Evolutionary conservation across 2,888 invertebrate genomes (phyloP), one percentile per base, ranked within the genome.

Genomic region (Polia nebulosa): DNA sequence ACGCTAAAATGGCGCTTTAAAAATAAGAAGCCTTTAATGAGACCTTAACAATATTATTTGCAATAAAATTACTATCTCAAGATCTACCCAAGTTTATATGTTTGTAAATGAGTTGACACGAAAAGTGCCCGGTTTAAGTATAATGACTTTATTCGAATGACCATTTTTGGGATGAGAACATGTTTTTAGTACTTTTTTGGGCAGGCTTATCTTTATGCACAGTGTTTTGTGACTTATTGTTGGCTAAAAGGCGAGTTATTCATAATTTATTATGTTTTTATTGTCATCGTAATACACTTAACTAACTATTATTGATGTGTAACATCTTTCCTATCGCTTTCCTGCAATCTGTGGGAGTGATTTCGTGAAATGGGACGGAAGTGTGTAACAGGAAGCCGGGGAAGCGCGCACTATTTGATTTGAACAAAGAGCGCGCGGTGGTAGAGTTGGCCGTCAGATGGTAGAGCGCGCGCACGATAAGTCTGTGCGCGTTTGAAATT

Each of bases 31-130:
- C n/a, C 34, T 11, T 39, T 80, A 80, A 80, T 80, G 70, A 81
- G 65, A 11, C 55, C 62, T 27, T 22, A 41, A 53, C 57, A 65
- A 63, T 65, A 81, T 67, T 79, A 78, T 70, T 72, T 61, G 69
- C 41, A 75, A 81, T 81, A 67, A 81, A 81, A 78, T 39, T 8
- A 72, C 77, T 27, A 81, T 80, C 78, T 69, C 32, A 56, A 64
- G 56, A 80, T 80, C 68, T 71, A 56, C 58, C 11, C 27, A 56
- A 58, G 53, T 64, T 70, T 64, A 53, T 61, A 57, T 39, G 57
- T 78, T 34, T 63, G 45, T 60, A 27, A 34, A 47, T n/a, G 22
- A 11, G 27, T 57, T 63, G 78, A 77, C 78, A 57, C 47, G 49
- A 63, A 67, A 62, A 76, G 65, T 49, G 53, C 44, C 17, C 59